Percentiles rank a stretch among this genome's conserved stretches.
Evolutionary conservation across 2,888 invertebrate species (phyloP).

Genomic region (Acheta domesticus): DNA sequence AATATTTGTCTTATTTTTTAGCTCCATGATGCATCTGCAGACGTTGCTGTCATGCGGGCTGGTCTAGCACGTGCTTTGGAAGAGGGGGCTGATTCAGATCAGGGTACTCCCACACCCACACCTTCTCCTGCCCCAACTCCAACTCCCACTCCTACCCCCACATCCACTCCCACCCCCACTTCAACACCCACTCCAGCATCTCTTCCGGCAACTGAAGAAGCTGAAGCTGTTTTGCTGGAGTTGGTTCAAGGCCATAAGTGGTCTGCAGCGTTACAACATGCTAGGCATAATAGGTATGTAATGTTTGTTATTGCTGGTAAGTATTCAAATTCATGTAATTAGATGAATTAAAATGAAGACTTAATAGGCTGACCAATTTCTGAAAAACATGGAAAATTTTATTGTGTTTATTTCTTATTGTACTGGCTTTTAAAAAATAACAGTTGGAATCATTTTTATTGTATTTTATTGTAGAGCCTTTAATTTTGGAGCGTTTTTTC

Average conservation of each 20-base stretch:
- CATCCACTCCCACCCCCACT: too few relatives aligned
- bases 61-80: slow-evolving; percentile 57
- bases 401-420: too few relatives aligned
- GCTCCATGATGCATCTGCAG: slow-evolving; percentile 62
- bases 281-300: slow-evolving; percentile 46
- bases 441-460: too few relatives aligned
- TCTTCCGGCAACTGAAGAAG: slow-evolving; percentile 43
- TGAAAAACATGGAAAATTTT: too few relatives aligned
- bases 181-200: slow-evolving; percentile 30
- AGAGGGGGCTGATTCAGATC: slow-evolving; percentile 59
- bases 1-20: too few relatives aligned
- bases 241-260: slow-evolving; percentile 62
- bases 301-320: background rate
- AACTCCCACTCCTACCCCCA: slow-evolving; percentile 30
- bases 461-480: too few relatives aligned
- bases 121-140: slow-evolving; percentile 43
- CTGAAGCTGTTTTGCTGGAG: slow-evolving; percentile 51
- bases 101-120: slow-evolving; percentile 63
- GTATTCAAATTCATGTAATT: background rate
- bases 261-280: slow-evolving; percentile 65
- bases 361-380: too few relatives aligned
- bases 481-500: too few relatives aligned
- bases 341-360: too few relatives aligned
- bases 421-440: too few relatives aligned
- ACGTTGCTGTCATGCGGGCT: slow-evolving; percentile 57